Evolutionary conservation across 2,797 vertebrate species (phyloP).

Genomic region (Anas capensis): DNA sequence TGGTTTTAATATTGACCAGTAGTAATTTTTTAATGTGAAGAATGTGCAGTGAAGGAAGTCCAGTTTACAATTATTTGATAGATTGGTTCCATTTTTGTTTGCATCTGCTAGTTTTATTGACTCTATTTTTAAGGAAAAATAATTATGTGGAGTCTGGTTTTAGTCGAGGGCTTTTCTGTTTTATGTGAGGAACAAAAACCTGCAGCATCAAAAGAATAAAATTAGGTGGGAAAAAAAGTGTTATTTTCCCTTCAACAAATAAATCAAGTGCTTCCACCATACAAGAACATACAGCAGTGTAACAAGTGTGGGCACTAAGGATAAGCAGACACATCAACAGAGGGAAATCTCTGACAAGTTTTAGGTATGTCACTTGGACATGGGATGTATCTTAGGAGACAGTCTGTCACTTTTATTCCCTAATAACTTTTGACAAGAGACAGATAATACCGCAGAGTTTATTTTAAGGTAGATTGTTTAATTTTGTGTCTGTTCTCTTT

Average conservation of each 20-base stretch:
- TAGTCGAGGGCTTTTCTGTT: slow-evolving; percentile 32
- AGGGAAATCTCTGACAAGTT: slow-evolving; percentile 39
- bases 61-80: slow-evolving; percentile 41
- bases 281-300: neutral
- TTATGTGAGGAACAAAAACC: slow-evolving; percentile 37
- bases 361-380: slow-evolving; percentile 24
- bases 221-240: neutral
- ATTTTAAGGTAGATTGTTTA: slow-evolving; percentile 31
- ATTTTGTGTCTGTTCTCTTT: neutral
- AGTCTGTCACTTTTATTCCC: slow-evolving; percentile 46
- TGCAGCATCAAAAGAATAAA: neutral
- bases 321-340: slow-evolving; percentile 26
- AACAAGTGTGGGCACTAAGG: slow-evolving; percentile 9
- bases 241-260: slow-evolving; percentile 46
- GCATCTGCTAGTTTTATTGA: slow-evolving; percentile 19
- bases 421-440: slow-evolving; percentile 46
- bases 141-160: slow-evolving; percentile 12
- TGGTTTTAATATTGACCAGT: slow-evolving; percentile 33
- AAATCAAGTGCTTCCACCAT: slow-evolving; percentile 28
- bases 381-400: slow-evolving; percentile 43
- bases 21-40: slow-evolving; percentile 26
- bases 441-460: slow-evolving; percentile 35
- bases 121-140: slow-evolving; percentile 22
- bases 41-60: slow-evolving; percentile 21
- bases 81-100: slow-evolving; percentile 41